Percentiles rank a stretch among this genome's conserved stretches.
phyloP scores from a whole-genome alignment of 2,888 invertebrate species.

The Microplitis deprimator region DNA sequence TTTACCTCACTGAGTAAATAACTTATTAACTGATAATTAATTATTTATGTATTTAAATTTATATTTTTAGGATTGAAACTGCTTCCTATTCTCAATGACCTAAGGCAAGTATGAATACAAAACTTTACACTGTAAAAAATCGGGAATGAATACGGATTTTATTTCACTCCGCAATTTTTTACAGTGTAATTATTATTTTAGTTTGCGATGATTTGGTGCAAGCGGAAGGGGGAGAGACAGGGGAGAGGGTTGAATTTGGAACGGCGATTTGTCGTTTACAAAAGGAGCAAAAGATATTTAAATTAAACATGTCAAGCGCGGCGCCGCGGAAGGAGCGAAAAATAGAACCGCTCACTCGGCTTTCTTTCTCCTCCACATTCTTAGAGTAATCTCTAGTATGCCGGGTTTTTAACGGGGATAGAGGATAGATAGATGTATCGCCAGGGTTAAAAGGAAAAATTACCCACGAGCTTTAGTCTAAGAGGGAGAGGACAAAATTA shows the following conservation, averaged over 20 bases:
- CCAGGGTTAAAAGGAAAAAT: constrained; percentile 42
- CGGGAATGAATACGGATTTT: too few species aligned
- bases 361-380: constrained; percentile 52
- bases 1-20: too few species aligned
- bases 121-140: too few species aligned
- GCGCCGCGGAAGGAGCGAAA: constrained; percentile 56
- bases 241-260: constrained; percentile 4
- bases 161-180: too few species aligned
- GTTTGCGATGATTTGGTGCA: too few species aligned
- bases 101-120: constrained; percentile 78
- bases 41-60: background rate
- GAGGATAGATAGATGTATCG: constrained; percentile 42
- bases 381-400: constrained; percentile 54
- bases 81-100: constrained; percentile 86
- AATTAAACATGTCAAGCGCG: constrained; percentile 30
- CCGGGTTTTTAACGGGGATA: constrained; percentile 34
- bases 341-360: constrained; percentile 57
- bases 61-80: constrained; percentile 87
- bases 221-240: background rate
- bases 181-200: too few species aligned
- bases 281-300: constrained; percentile 4
- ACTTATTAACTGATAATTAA: too few species aligned
- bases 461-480: constrained; percentile 31
- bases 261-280: constrained; percentile 33
- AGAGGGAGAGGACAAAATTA: constrained; percentile 57